A percentile compares a stretch with the other conserved stretches of the same genome.
Conservation (phyloP, 2,888 invertebrate genomes). For the Lepidocyrtoides sp. region DNA sequence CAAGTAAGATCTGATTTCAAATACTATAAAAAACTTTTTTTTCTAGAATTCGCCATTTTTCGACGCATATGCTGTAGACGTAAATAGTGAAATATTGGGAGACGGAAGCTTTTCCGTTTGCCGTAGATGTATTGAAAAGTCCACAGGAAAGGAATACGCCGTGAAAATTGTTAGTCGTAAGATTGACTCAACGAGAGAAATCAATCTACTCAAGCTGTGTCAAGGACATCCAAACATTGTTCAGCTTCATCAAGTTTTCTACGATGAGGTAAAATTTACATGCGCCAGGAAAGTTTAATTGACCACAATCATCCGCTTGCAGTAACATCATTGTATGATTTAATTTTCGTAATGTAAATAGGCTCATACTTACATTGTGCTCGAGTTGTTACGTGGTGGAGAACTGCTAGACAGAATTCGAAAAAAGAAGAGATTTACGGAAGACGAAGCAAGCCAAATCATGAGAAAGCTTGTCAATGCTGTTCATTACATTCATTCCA, state of each 20-base stretch:
- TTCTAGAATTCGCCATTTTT: slow-evolving; percentile 94
- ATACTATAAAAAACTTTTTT: slow-evolving; percentile 54
- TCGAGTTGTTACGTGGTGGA: slow-evolving; percentile 94
- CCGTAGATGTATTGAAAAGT: slow-evolving; percentile 92
- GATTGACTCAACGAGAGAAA: slow-evolving; percentile 91
- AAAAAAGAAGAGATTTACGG: slow-evolving; percentile 91
- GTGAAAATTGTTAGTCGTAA: slow-evolving; percentile 94
- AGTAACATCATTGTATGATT: not conserved
- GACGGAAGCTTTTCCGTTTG: slow-evolving; percentile 97
- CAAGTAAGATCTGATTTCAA: not conserved
- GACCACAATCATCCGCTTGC: not conserved
- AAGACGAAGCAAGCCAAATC: slow-evolving; percentile 92
- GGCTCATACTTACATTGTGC: slow-evolving; percentile 95
- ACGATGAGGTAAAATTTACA: slow-evolving; percentile 91
- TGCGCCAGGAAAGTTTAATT: not conserved
- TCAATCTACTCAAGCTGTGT: slow-evolving; percentile 93
- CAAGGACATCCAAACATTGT: slow-evolving; percentile 97
- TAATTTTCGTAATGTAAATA: slow-evolving; percentile 86
- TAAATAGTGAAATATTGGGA: slow-evolving; percentile 91
- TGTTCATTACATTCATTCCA: slow-evolving; percentile 94
- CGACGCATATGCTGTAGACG: slow-evolving; percentile 92
- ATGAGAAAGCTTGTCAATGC: slow-evolving; percentile 94
- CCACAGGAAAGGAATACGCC: slow-evolving; percentile 92
- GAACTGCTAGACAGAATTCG: slow-evolving; percentile 92
- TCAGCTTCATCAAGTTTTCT: slow-evolving; percentile 93